Percentiles rank a stretch among this genome's conserved stretches.
Evolutionary conservation across 2,888 invertebrate genomes (phyloP).

Genomic region (Pseudolycoriella hygida): DNA sequence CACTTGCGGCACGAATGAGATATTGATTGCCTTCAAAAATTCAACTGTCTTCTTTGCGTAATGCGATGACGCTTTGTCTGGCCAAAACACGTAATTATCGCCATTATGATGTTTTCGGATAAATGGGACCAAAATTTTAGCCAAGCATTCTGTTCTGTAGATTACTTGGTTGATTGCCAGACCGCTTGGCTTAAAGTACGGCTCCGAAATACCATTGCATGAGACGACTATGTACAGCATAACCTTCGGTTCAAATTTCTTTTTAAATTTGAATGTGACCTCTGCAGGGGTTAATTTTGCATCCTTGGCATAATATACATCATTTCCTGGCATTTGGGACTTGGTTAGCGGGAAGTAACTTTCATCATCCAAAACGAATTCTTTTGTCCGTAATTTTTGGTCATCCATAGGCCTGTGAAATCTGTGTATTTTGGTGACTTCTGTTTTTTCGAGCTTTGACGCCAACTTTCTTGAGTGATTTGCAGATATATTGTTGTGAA

Average conservation of each 20-base stretch:
- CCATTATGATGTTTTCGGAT: too few relatives aligned
- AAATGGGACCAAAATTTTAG: too few relatives aligned
- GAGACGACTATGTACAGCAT: not conserved
- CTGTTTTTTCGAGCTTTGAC: not conserved
- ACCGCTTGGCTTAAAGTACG: too few relatives aligned
- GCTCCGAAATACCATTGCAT: not conserved
- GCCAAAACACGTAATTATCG: conserved; percentile 1
- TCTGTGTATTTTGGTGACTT: not conserved
- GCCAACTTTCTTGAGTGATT: not conserved
- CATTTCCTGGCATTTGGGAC: too few relatives aligned
- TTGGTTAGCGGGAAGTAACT: too few relatives aligned
- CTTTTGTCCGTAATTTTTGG: not conserved
- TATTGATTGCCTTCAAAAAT: too few relatives aligned
- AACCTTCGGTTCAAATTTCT: not conserved
- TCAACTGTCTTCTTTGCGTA: too few relatives aligned
- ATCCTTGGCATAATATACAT: not conserved
- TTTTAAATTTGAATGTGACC: not conserved
- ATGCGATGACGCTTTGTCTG: not conserved
- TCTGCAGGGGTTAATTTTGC: not conserved
- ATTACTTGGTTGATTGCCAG: not conserved
- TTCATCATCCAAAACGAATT: too few relatives aligned
- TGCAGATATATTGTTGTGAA: not conserved
- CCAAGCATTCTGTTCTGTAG: too few relatives aligned
- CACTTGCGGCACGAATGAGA: too few relatives aligned
- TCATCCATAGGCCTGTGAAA: not conserved